phyloP scores from a whole-genome alignment of 2,113 vertebrate genomes.

The Pelmatolapia mariae region DNA sequence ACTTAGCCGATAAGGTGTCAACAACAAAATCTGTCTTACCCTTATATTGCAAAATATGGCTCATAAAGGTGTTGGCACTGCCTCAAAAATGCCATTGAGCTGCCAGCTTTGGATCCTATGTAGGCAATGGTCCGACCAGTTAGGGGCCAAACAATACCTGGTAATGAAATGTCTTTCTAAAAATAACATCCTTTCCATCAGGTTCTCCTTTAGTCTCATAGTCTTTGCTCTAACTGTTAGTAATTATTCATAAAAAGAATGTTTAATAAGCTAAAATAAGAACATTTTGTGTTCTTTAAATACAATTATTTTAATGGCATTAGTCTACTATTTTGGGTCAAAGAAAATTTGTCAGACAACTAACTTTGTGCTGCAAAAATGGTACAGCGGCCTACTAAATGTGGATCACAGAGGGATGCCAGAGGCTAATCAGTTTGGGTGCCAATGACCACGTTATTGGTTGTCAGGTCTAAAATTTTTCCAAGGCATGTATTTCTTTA shows the following conservation, averaged over 20 bases:
- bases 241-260: neutral
- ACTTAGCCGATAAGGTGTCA: rapidly evolving
- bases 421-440: rapidly evolving
- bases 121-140: neutral
- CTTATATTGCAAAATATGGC: rapidly evolving
- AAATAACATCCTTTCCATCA: neutral
- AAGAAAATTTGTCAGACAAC: rapidly evolving
- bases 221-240: rapidly evolving
- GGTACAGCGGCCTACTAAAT: rapidly evolving
- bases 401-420: neutral
- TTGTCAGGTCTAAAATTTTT: rapidly evolving
- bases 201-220: rapidly evolving
- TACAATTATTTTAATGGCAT: neutral
- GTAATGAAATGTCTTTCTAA: rapidly evolving
- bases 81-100: neutral
- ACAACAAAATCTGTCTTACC: neutral
- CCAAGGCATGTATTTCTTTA: rapidly evolving
- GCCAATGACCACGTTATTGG: neutral
- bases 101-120: neutral
- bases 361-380: neutral
- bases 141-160: neutral
- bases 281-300: rapidly evolving
- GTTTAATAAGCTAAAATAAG: rapidly evolving
- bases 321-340: neutral
- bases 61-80: rapidly evolving